These are phyloP conservation scores for Schizaphis graminum DNA, from an alignment of 2,888 invertebrate genomes.

Conservation along the genomic window DNA sequence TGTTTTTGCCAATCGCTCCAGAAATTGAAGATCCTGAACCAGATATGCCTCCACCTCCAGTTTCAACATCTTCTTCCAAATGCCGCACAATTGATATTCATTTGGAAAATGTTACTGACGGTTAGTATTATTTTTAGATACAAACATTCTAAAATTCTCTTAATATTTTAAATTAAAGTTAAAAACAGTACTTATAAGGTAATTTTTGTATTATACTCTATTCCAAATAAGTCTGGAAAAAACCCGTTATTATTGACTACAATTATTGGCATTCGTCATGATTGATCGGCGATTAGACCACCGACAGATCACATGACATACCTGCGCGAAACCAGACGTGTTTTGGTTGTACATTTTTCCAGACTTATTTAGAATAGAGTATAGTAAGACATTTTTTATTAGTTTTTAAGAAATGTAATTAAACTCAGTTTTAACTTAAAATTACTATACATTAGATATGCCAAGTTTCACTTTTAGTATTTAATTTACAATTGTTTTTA, in stretches of 20 bases:
- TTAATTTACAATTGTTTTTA: neutral
- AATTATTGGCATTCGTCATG: too few species aligned
- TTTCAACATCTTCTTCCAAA: slow-evolving; percentile 78
- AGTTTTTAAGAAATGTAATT: neutral
- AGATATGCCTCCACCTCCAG: slow-evolving; percentile 74
- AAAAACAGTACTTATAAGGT: neutral
- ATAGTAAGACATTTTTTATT: neutral
- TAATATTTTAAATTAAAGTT: neutral
- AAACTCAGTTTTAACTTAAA: neutral
- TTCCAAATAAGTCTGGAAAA: too few species aligned
- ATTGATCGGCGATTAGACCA: too few species aligned
- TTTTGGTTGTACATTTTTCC: too few species aligned
- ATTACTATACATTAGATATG: neutral
- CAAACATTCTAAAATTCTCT: neutral
- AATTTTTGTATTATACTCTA: neutral
- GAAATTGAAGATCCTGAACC: slow-evolving; percentile 89
- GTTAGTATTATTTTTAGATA: slow-evolving; percentile 71
- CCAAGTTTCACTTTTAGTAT: neutral
- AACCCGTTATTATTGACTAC: too few species aligned
- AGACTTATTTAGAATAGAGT: too few species aligned
- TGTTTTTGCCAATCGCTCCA: slow-evolving; percentile 92
- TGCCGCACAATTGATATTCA: slow-evolving; percentile 85
- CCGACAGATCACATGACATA: neutral
- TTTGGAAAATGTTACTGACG: slow-evolving; percentile 80
- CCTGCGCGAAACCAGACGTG: too few species aligned